phyloP scores from a whole-genome alignment of 2,888 invertebrate species.

The Anagyrus pseudococci region DNA sequence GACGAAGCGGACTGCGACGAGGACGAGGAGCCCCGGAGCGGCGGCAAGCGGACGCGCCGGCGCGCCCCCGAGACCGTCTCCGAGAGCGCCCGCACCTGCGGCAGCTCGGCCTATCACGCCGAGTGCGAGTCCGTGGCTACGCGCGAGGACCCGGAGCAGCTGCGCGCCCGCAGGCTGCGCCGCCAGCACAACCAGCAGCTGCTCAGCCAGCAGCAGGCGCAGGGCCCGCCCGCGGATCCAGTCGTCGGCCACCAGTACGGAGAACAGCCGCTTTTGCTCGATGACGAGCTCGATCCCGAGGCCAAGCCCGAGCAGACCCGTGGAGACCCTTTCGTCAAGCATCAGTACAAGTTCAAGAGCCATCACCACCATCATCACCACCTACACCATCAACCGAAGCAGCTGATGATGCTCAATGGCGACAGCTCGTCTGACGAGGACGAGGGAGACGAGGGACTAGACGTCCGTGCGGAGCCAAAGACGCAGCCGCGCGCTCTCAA shows the following conservation, averaged over 20 bases:
- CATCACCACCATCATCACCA: conserved; percentile 69
- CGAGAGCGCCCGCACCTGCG: conserved; percentile 72
- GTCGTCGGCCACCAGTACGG: conserved; percentile 80
- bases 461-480: not conserved
- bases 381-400: conserved; percentile 58
- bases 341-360: conserved; percentile 74
- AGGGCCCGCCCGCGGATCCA: conserved; percentile 49
- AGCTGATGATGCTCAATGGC: conserved; percentile 65
- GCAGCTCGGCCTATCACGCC: conserved; percentile 75
- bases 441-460: too few relatives aligned
- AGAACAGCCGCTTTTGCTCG: conserved; percentile 75
- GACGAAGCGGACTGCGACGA: conserved; percentile 64
- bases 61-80: conserved; percentile 66
- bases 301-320: conserved; percentile 58
- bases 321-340: conserved; percentile 70
- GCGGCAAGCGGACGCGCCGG: conserved; percentile 48
- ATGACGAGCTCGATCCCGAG: conserved; percentile 77
- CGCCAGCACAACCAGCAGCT: conserved; percentile 57
- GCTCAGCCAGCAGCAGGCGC: conserved; percentile 53
- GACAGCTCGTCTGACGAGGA: conserved; percentile 51
- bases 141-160: conserved; percentile 67
- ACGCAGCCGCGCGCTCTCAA: conserved; percentile 16
- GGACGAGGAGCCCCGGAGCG: conserved; percentile 38
- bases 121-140: conserved; percentile 76
- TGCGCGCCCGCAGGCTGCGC: conserved; percentile 62